Conservation (phyloP, 2,797 vertebrate species). For the Champsocephalus esox region DNA sequence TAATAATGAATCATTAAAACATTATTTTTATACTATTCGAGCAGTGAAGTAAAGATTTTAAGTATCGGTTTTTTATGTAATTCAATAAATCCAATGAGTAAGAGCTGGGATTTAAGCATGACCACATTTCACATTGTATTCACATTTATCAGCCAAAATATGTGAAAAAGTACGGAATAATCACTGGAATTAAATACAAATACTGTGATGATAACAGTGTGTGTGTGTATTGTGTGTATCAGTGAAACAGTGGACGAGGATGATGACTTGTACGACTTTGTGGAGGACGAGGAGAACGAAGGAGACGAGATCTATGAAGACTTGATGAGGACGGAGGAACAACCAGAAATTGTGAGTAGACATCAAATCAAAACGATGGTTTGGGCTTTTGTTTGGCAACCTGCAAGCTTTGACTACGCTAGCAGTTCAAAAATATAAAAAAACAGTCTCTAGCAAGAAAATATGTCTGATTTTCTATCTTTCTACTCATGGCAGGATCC, state of each 20-base stretch:
- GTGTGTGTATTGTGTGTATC: constrained; percentile 24
- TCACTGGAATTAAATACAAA: background rate
- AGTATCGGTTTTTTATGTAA: too few species aligned
- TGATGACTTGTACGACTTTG: constrained; percentile 93
- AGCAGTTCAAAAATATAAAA: background rate
- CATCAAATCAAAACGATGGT: background rate
- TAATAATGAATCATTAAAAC: background rate
- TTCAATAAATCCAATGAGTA: too few species aligned
- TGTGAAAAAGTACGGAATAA: too few species aligned
- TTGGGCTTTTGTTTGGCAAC: background rate
- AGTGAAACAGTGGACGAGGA: constrained; percentile 94
- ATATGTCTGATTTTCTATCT: background rate
- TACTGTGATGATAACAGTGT: background rate
- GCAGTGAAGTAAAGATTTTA: background rate
- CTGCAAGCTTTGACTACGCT: background rate
- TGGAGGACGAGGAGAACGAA: constrained; percentile 90
- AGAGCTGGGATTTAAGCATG: too few species aligned
- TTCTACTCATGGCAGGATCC: background rate
- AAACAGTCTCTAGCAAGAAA: too few species aligned
- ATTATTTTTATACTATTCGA: background rate
- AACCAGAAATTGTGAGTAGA: constrained; percentile 73
- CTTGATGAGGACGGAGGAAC: constrained; percentile 88
- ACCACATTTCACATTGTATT: too few species aligned
- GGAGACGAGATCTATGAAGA: constrained; percentile 94
- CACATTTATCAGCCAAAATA: too few species aligned